These are phyloP conservation scores for Passerculus sandwichensis DNA, from an alignment of 2,797 vertebrate species.

Conservation along the genomic window DNA sequence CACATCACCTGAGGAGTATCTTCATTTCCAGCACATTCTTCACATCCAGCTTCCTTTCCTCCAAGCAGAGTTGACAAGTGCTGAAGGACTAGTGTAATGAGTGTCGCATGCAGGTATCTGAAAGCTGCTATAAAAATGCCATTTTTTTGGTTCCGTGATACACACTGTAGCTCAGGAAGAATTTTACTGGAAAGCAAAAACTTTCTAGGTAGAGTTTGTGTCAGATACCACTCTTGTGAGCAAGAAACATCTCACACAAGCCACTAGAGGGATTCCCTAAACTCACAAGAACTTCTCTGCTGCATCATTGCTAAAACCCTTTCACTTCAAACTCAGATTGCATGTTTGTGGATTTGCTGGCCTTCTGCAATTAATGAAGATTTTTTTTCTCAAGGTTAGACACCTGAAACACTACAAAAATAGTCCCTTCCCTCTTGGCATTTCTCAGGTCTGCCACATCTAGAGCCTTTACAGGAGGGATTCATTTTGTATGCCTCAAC, in stretches of 20 bases:
- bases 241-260: background rate
- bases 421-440: background rate
- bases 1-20: background rate
- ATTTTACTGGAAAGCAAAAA: background rate
- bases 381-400: background rate
- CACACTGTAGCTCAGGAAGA: background rate
- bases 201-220: background rate
- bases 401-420: background rate
- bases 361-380: background rate
- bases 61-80: background rate
- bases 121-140: background rate
- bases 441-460: background rate
- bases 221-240: background rate
- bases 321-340: background rate
- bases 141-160: accelerated
- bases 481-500: background rate
- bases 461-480: background rate
- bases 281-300: background rate
- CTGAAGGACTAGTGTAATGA: background rate
- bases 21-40: background rate
- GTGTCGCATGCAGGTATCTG: background rate
- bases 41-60: background rate
- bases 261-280: background rate
- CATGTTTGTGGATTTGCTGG: background rate
- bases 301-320: background rate